These are phyloP conservation scores for Tetheella fluctuosa DNA, from an alignment of 2,888 invertebrate species.

Conservation along the genomic window DNA sequence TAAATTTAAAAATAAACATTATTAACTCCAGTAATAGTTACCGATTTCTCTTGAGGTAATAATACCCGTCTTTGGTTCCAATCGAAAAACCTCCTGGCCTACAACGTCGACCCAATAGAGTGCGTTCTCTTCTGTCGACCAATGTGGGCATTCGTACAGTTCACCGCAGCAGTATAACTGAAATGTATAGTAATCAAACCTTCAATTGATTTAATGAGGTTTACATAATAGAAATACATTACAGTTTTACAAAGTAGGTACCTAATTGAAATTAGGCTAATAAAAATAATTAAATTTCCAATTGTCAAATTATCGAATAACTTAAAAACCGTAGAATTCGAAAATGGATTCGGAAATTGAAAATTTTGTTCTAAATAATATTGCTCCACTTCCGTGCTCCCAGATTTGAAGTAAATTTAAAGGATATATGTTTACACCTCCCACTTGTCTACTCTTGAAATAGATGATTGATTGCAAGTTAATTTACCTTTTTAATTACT, in stretches of 20 bases:
- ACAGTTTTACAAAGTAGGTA: too few relatives aligned
- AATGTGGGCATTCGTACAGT: constrained; percentile 84
- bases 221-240: background rate
- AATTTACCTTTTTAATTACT: background rate
- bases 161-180: background rate
- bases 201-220: background rate
- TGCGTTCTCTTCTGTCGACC: constrained; percentile 80
- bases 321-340: too few relatives aligned
- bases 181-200: background rate
- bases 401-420: too few relatives aligned
- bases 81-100: constrained; percentile 75
- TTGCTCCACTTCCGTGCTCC: too few relatives aligned
- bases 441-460: background rate
- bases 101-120: constrained; percentile 86
- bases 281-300: too few relatives aligned
- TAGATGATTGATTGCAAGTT: background rate
- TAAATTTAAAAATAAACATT: background rate
- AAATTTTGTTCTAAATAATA: too few relatives aligned
- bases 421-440: background rate
- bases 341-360: too few relatives aligned
- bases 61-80: constrained; percentile 76
- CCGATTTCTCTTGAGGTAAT: constrained; percentile 74
- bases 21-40: constrained; percentile 33
- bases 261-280: too few relatives aligned
- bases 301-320: too few relatives aligned